These are phyloP conservation scores for Chondrosia reniformis DNA, from an alignment of 37 sponge, comb jelly and placozoan species.

Conservation along the genomic window DNA sequence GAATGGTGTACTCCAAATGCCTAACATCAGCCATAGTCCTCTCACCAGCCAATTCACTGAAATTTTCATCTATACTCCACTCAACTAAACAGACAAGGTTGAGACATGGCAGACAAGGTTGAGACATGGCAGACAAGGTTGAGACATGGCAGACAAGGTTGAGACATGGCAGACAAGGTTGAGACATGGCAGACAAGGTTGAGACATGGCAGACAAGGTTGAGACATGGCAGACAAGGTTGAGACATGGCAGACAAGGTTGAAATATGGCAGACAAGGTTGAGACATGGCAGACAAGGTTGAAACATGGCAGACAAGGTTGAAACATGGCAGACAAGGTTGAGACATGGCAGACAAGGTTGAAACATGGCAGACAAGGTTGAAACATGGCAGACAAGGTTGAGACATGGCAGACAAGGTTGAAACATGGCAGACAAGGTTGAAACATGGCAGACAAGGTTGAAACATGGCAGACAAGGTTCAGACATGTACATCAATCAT, in stretches of 20 bases:
- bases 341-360: neutral
- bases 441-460: neutral
- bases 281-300: neutral
- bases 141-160: neutral
- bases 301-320: neutral
- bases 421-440: neutral
- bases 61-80: constrained; percentile 55
- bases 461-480: neutral
- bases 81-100: constrained; percentile 62
- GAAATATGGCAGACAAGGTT: neutral
- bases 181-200: neutral
- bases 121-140: neutral
- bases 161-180: neutral
- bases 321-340: neutral
- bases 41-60: constrained; percentile 50
- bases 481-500: neutral
- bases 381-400: neutral
- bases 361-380: neutral
- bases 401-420: neutral
- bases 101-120: too few species aligned
- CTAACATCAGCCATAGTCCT: constrained; percentile 57
- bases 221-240: neutral
- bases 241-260: neutral
- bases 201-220: neutral
- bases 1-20: constrained; percentile 58